Evolutionary conservation across 2,113 vertebrate species (phyloP), one percentile per base, ranked within the genome.

Genomic region (Xyrauchen texanus): DNA sequence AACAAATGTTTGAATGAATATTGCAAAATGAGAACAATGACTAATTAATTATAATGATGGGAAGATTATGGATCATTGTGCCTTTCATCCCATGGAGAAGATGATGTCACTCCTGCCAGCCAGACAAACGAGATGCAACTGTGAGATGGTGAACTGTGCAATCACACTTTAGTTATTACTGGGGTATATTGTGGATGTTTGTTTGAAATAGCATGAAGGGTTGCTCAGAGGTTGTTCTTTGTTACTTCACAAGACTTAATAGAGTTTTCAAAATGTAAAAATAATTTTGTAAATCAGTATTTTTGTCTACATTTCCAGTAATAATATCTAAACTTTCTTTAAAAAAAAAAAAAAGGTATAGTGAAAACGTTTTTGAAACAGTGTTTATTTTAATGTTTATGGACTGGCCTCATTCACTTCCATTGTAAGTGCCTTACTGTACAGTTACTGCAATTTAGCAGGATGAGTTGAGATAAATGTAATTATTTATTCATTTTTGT

Each of bases 31-130:
- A 12, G 21, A 65, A 64, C 68, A 70, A 79, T 72, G 8, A 76
- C 47, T 55, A 76, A 76, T 76, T 6, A n/a, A 76, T 65, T 76
- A 7, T 66, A 53, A 76, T 76, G 74, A 65, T 49, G 49, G 13
- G 12, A n/a, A 15, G 13, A 65, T 76, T 64, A 55, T 12, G 9
- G 4, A 0, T 2, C n/a, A 7, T 6, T 7, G 53, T 5, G 11
- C 10, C 73, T 64, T 53, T 53, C 47, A 52, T 65, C 46, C 73
- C 1, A 12, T 7, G 16, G 21, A 42, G 47, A 8, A 64, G 21
- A 64, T 52, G 44, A 12, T 11, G 62, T 58, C 69, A n/a, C 53
- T 45, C 34, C 7, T 12, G 7, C 15, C 21, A 9, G 46, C 5
- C 11, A 42, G 51, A 75, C 46, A 75, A 2, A 58, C 7, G 55